phyloP scores from a whole-genome alignment of 1,140 invertebrate species.

The Sycobia sp. region DNA sequence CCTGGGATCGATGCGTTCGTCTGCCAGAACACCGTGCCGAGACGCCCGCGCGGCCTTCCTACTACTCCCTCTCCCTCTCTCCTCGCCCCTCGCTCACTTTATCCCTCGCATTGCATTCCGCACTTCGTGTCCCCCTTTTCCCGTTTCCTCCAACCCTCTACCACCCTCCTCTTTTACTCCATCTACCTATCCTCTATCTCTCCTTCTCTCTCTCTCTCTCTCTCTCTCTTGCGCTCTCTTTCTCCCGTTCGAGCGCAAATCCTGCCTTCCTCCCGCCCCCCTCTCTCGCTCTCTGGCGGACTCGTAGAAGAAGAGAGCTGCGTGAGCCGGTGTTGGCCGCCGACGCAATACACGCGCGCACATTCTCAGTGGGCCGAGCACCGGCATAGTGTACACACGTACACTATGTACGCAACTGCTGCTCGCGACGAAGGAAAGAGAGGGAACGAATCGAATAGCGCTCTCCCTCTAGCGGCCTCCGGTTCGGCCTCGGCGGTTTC shows the following conservation, averaged over 20 bases:
- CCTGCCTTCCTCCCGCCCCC: constrained; percentile 17
- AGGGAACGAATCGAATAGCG: neutral
- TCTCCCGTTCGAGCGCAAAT: constrained; percentile 9
- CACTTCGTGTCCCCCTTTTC: constrained; percentile 21
- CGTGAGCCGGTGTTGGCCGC: constrained; percentile 6
- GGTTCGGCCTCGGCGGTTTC: neutral
- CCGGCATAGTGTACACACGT: too few species aligned
- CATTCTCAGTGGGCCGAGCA: neutral
- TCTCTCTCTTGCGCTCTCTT: constrained; percentile 24
- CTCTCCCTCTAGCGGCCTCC: neutral
- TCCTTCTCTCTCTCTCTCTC: constrained; percentile 25
- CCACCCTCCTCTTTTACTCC: too few species aligned
- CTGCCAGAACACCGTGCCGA: constrained; percentile 59
- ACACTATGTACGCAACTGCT: too few species aligned
- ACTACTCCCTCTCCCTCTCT: constrained; percentile 39
- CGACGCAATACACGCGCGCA: constrained; percentile 16
- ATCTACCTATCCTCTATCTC: neutral
- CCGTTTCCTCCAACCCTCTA: too few species aligned
- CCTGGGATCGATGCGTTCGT: constrained; percentile 63
- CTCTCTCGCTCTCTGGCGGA: constrained; percentile 31
- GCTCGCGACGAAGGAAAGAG: neutral
- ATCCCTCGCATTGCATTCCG: neutral
- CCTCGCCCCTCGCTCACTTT: neutral
- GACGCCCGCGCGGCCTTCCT: constrained; percentile 55
- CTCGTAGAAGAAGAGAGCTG: neutral